Conservation (phyloP, 2,888 invertebrate genomes). For the Hololepta plana region DNA sequence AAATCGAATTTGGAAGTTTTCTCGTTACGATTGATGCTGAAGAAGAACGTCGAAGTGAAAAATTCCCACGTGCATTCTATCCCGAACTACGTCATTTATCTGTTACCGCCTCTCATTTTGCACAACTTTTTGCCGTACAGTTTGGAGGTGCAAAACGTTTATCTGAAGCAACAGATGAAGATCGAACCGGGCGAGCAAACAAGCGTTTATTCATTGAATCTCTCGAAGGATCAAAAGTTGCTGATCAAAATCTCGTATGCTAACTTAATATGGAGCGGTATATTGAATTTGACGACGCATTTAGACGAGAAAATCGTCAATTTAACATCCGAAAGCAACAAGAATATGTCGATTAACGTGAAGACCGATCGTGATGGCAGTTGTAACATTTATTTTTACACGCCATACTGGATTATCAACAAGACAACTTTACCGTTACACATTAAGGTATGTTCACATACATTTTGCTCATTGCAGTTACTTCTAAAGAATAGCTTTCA, state of each 20-base stretch:
- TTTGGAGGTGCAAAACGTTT: constrained; percentile 36
- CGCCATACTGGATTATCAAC: constrained; percentile 81
- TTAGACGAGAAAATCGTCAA: constrained; percentile 33
- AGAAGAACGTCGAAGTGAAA: constrained; percentile 18
- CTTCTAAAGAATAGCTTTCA: background rate
- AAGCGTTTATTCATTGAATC: constrained; percentile 43
- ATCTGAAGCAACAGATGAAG: constrained; percentile 31
- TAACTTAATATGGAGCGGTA: constrained; percentile 51
- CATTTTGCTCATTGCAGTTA: constrained; percentile 1
- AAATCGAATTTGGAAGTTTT: constrained; percentile 41
- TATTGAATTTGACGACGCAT: constrained; percentile 45
- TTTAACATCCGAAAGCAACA: constrained; percentile 39
- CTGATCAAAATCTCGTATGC: constrained; percentile 38
- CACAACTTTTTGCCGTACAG: constrained; percentile 64
- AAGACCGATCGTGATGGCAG: constrained; percentile 42
- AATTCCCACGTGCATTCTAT: constrained; percentile 20
- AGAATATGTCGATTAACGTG: constrained; percentile 48
- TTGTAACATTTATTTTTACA: constrained; percentile 50
- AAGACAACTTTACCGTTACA: constrained; percentile 70
- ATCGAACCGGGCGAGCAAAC: constrained; percentile 55
- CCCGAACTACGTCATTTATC: constrained; percentile 52
- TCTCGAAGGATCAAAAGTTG: constrained; percentile 35
- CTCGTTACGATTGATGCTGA: constrained; percentile 38
- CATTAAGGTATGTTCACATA: constrained; percentile 44
- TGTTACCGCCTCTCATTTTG: constrained; percentile 55